Conservation (phyloP, 2,113 vertebrate genomes). For the Rousettus leschenaultii region DNA sequence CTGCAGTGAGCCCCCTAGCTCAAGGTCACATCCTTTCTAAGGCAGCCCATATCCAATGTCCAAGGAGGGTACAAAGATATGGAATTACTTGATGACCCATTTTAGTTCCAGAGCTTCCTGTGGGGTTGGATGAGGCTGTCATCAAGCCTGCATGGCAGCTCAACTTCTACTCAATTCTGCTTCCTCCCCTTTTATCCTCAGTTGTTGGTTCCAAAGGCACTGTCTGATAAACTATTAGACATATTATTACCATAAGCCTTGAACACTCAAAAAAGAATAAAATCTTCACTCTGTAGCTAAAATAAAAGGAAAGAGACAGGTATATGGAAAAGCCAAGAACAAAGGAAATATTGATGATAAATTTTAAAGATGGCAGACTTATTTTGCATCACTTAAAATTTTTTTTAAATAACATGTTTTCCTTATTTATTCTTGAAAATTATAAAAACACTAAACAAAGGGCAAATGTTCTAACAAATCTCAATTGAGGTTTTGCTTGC, state of each 20-base stretch:
- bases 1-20: neutral
- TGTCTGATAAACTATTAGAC: neutral
- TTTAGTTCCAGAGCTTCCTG: neutral
- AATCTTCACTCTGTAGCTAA: neutral
- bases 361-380: constrained; percentile 9
- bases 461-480: neutral
- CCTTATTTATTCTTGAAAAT: neutral
- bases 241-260: neutral
- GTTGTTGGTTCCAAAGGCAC: neutral
- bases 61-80: neutral
- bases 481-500: neutral
- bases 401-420: neutral
- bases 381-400: neutral
- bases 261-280: neutral
- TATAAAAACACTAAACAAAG: neutral
- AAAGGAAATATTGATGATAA: neutral
- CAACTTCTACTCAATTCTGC: neutral
- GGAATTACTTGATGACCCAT: neutral
- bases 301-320: neutral
- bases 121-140: neutral
- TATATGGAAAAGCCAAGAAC: neutral
- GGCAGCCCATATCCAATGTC: neutral
- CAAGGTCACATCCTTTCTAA: neutral
- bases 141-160: neutral
- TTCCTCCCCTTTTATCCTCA: neutral